These are phyloP conservation scores for Symphodus melops DNA, from an alignment of 2,113 vertebrate genomes.

Conservation along the genomic window DNA sequence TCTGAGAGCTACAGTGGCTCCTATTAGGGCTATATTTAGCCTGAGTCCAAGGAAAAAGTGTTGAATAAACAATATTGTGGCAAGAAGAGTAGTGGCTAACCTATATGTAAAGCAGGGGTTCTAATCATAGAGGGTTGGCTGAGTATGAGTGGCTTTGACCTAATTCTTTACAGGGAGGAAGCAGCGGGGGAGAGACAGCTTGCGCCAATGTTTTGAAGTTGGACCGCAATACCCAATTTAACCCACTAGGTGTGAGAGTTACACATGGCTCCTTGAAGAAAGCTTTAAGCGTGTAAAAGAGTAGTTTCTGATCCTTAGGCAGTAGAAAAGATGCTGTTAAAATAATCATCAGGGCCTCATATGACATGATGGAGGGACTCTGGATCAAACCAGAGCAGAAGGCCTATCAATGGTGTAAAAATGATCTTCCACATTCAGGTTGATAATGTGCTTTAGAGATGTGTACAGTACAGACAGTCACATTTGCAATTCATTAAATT, in stretches of 20 bases:
- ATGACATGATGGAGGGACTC: background rate
- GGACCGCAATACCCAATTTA: too few relatives aligned
- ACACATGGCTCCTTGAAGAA: too few relatives aligned
- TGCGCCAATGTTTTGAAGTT: too few relatives aligned
- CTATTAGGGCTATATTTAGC: conserved; percentile 12
- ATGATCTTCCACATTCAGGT: background rate
- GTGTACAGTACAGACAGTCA: background rate
- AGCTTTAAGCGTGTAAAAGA: background rate
- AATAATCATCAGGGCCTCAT: conserved; percentile 1
- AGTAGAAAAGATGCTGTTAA: conserved; percentile 4
- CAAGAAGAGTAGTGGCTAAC: conserved; percentile 44
- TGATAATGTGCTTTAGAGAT: background rate
- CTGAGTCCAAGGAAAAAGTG: conserved; percentile 39
- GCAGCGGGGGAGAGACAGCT: too few relatives aligned
- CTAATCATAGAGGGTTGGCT: conserved; percentile 48
- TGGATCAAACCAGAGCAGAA: background rate
- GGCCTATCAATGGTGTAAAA: background rate
- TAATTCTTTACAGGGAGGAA: conserved; percentile 56
- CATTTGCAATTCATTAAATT: background rate
- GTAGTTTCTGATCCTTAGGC: conserved; percentile 10
- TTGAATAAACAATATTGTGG: conserved; percentile 59
- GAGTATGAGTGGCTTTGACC: conserved; percentile 70
- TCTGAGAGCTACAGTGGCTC: background rate
- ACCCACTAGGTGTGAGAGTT: too few relatives aligned
- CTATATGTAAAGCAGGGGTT: conserved; percentile 61